A percentile compares a stretch with the other conserved stretches of the same genome.
phyloP scores from a whole-genome alignment of 2,797 vertebrate species.

The Ptychadena robeensis region DNA sequence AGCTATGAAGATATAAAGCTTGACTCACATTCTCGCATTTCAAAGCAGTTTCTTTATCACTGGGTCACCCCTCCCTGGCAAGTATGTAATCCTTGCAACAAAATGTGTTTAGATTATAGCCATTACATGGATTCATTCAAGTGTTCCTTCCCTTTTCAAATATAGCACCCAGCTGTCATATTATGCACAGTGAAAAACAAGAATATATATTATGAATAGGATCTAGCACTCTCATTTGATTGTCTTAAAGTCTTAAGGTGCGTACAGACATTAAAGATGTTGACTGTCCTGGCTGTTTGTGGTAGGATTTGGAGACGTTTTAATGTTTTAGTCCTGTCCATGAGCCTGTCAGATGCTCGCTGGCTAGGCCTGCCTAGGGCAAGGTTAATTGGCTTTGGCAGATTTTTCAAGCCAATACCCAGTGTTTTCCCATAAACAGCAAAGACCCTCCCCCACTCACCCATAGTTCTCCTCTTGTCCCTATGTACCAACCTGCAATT shows the following conservation, averaged over 20 bases:
- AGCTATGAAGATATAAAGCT: constrained; percentile 48
- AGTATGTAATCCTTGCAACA: constrained; percentile 55
- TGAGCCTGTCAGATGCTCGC: not conserved
- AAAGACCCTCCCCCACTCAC: not conserved
- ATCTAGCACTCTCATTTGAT: constrained; percentile 25
- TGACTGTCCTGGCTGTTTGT: not conserved
- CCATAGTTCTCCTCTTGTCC: not conserved
- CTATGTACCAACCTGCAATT: not conserved
- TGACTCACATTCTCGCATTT: constrained; percentile 54
- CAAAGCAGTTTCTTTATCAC: constrained; percentile 57
- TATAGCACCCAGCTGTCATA: constrained; percentile 53
- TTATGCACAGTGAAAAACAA: constrained; percentile 31
- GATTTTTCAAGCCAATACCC: not conserved
- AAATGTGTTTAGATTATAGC: constrained; percentile 53
- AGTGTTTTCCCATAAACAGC: not conserved
- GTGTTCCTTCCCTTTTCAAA: constrained; percentile 55
- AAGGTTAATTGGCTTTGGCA: not conserved
- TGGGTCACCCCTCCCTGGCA: constrained; percentile 46
- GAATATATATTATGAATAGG: constrained; percentile 39
- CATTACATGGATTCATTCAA: constrained; percentile 50
- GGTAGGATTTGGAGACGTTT: not conserved
- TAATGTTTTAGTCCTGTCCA: not conserved
- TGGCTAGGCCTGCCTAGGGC: not conserved
- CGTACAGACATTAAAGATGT: no score
- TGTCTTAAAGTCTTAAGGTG: not conserved